Evolutionary conservation across 2,888 invertebrate genomes (phyloP).

Genomic region (Buathra laborator): DNA sequence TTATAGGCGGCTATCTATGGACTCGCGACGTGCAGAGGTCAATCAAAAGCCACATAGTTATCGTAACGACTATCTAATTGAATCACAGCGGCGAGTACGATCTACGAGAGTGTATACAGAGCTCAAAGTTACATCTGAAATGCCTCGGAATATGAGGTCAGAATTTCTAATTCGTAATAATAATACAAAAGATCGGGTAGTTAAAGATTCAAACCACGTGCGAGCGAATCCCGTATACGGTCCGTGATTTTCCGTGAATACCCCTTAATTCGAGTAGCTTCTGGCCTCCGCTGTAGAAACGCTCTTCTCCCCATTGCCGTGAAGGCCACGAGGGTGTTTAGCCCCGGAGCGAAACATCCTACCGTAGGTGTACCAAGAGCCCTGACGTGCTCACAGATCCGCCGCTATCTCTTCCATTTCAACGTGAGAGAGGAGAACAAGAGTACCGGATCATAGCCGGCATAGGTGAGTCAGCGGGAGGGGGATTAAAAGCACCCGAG

Average conservation of each 20-base stretch:
- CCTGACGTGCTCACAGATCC: constrained; percentile 28
- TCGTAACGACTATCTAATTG: constrained; percentile 62
- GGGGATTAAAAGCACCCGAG: constrained; percentile 7
- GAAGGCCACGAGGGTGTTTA: constrained; percentile 67
- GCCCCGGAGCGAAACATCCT: constrained; percentile 67
- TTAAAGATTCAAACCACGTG: constrained; percentile 53
- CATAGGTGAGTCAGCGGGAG: constrained; percentile 1
- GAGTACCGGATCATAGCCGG: background rate
- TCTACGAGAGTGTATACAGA: constrained; percentile 5
- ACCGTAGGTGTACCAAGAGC: constrained; percentile 12
- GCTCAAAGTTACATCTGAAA: background rate
- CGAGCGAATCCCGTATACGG: background rate
- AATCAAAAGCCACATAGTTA: constrained; percentile 34
- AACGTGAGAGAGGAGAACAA: constrained; percentile 8
- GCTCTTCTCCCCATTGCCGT: constrained; percentile 52
- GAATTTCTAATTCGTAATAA: constrained; percentile 21
- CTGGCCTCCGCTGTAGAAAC: constrained; percentile 13
- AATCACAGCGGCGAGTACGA: constrained; percentile 43
- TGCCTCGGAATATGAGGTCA: constrained; percentile 10
- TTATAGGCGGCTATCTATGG: background rate
- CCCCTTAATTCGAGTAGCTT: constrained; percentile 77
- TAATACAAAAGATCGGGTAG: constrained; percentile 41
- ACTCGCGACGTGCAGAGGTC: constrained; percentile 4
- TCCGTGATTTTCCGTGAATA: constrained; percentile 77
- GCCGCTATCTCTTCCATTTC: constrained; percentile 21